Evolutionary conservation across 2,113 vertebrate species (phyloP).

Genomic region (Psephotus haematonotus): DNA sequence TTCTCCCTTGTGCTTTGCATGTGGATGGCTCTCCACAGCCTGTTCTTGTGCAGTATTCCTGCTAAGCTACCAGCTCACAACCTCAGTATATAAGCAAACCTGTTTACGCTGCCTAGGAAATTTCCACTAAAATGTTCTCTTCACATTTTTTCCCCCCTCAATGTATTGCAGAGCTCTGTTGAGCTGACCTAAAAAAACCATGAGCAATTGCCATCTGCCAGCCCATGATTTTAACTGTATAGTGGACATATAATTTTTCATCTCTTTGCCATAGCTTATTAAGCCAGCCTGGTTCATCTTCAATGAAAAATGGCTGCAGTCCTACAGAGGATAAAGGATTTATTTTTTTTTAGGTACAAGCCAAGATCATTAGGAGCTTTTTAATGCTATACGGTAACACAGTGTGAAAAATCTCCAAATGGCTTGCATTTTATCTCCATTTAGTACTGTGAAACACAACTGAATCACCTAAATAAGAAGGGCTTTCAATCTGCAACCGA

Average conservation of each 20-base stretch:
- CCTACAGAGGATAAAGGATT: not conserved
- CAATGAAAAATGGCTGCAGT: not conserved
- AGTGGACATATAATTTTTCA: not conserved
- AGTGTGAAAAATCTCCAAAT: not conserved
- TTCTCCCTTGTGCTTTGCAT: not conserved
- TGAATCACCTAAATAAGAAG: not conserved
- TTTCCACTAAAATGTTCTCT: not conserved
- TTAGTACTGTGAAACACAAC: not conserved
- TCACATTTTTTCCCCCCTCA: not conserved
- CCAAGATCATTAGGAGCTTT: not conserved
- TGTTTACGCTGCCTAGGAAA: not conserved
- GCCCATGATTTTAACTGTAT: not conserved
- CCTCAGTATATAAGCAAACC: not conserved
- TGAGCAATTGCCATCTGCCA: not conserved
- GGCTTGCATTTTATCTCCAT: not conserved
- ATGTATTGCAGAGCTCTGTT: not conserved
- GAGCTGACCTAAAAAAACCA: not conserved
- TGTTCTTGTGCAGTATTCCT: not conserved
- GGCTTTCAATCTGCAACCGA: not conserved
- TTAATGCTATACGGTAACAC: not conserved
- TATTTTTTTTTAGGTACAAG: not conserved
- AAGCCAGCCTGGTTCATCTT: not conserved
- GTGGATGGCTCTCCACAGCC: not conserved
- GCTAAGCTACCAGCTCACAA: not conserved
- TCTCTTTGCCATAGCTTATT: not conserved